phyloP scores from a whole-genome alignment of 2,113 vertebrate species.

The Trichechus manatus region DNA sequence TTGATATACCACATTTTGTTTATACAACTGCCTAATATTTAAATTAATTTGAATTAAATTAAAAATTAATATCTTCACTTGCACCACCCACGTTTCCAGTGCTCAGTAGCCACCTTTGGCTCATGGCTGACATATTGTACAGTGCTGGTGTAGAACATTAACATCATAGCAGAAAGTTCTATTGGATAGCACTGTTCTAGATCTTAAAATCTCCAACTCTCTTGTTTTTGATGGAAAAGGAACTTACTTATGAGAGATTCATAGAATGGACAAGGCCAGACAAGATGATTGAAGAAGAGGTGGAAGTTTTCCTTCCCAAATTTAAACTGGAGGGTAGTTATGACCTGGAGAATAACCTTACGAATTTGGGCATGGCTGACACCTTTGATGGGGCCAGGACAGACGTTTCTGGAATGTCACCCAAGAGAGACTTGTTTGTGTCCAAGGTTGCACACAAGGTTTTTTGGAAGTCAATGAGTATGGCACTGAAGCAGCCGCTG shows the following conservation, averaged over 20 bases:
- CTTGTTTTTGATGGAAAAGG: conserved; percentile 87
- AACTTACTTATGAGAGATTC: conserved; percentile 87
- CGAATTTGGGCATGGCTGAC: conserved; percentile 88
- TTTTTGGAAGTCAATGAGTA: conserved; percentile 91
- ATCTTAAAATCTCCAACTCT: background rate
- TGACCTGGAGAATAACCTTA: conserved; percentile 83
- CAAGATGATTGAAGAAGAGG: conserved; percentile 81
- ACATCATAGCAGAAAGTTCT: background rate
- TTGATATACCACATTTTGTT: background rate
- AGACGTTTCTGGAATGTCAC: conserved; percentile 89
- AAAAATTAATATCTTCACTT: background rate
- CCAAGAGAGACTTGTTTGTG: conserved; percentile 86
- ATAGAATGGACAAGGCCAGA: conserved; percentile 85
- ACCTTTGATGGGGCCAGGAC: conserved; percentile 81
- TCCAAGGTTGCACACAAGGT: conserved; percentile 91
- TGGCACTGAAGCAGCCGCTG: conserved; percentile 91
- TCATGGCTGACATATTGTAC: background rate
- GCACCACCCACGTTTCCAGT: background rate
- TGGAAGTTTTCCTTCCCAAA: conserved; percentile 85
- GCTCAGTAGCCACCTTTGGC: background rate
- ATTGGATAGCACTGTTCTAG: background rate
- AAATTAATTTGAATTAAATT: background rate
- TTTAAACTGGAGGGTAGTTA: conserved; percentile 90
- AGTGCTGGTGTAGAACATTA: background rate
- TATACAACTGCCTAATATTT: background rate